Base-by-base conservation (phyloP, 1,140 invertebrate species). In the Drosophila virilis region DNA sequence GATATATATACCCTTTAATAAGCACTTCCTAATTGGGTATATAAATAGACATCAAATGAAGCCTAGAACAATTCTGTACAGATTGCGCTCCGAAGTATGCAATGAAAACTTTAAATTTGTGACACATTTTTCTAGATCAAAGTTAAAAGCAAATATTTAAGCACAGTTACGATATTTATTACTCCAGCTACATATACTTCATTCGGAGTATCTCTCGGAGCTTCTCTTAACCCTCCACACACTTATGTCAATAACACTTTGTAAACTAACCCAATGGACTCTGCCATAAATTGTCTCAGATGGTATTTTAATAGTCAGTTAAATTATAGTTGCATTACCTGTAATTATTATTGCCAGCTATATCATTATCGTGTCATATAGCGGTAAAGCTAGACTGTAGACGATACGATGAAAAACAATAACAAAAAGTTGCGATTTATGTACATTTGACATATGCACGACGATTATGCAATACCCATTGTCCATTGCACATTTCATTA, bases 401-500 rank as follows among this genome's bases (percentile, higher is more conserved):
- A 42, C 45, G 51, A 61, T 38, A 59, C 45, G 28, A 7, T 15
- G 9, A 15, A 54, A 13, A 58, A 43, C 38, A 58, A 58, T 28
- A 48, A 61, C 46, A 73, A 10, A 48, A 48, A 68, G 52, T 68
- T 68, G 52, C 54, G 17, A 68, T 43, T 13, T 51, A 13, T 28
- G 15, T 42, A 66, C 54, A 59, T 65, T 72, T 67, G 74, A 67
- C 69, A 76, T 73, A 66, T 76, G 55, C 59, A 71, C 57, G 55
- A 59, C 68, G 51, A 80, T 88, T 88, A 80, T 88, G 83, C 83
- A 88, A 88, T 77, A 13, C 50, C 67, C 76, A 83, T 88, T 89
- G 84, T 89, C 85, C 77, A 51, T 50, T 50, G 45, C 37, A 74
- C 72, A 82, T 88, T 88, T 88, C 83, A 88, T 88, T 83, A 88